Conservation (phyloP, 2,888 invertebrate genomes). For the Amiota communis region DNA sequence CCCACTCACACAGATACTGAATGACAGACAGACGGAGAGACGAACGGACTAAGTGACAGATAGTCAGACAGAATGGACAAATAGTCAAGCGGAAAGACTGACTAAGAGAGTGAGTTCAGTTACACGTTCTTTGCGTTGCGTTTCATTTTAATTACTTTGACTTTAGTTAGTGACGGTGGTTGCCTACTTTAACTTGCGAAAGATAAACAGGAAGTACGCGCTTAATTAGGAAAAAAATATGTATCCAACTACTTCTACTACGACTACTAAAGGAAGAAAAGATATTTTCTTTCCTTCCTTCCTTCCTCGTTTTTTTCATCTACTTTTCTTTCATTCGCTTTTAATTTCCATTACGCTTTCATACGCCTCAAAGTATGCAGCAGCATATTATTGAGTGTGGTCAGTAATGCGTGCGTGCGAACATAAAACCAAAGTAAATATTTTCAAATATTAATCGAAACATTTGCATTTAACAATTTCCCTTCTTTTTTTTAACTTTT, state of each 20-base stretch:
- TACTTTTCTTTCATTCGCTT: not conserved
- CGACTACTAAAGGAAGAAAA: not conserved
- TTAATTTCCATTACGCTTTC: not conserved
- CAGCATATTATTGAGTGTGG: not conserved
- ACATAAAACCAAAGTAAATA: conserved; percentile 15
- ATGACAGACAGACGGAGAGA: no score
- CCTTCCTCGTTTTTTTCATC: not conserved
- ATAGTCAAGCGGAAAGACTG: not conserved
- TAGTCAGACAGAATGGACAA: not conserved
- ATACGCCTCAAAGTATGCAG: not conserved
- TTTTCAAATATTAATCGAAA: not conserved
- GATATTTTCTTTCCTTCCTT: no score
- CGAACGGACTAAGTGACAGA: not conserved
- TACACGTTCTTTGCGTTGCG: conserved; percentile 24
- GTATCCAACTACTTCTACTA: not conserved
- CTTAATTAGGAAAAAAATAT: conserved; percentile 52
- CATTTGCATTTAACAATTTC: no score
- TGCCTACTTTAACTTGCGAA: conserved; percentile 34
- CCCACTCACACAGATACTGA: not conserved
- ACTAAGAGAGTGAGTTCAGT: no score
- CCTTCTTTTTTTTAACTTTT: not conserved
- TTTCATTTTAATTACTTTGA: conserved; percentile 50
- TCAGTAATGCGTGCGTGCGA: conserved; percentile 1
- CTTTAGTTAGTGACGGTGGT: conserved; percentile 21
- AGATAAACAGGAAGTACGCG: conserved; percentile 49